Evolutionary conservation across 2,797 vertebrate genomes (phyloP).

Genomic region (Manis pentadactyla): DNA sequence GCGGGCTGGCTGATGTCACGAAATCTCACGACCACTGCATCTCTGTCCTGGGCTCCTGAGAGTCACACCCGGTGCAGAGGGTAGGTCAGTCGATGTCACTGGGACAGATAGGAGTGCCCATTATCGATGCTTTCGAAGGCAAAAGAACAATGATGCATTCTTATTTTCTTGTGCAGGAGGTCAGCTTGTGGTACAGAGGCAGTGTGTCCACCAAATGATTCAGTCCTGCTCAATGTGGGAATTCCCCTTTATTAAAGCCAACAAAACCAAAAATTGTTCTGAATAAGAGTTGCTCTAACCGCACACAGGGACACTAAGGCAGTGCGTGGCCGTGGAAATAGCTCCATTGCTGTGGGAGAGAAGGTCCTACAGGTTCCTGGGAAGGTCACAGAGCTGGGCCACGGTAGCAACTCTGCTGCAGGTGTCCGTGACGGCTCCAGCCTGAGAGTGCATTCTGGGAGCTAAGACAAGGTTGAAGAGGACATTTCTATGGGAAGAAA

Average conservation of each 20-base stretch:
- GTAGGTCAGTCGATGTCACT: neutral
- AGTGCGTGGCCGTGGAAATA: neutral
- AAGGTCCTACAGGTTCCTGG: neutral
- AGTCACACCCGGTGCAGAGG: neutral
- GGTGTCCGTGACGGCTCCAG: neutral
- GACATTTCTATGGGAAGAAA: neutral
- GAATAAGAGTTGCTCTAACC: neutral
- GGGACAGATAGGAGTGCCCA: neutral
- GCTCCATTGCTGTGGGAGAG: neutral
- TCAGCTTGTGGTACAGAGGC: no score
- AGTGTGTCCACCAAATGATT: neutral
- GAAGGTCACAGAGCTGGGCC: neutral
- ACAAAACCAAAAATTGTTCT: neutral
- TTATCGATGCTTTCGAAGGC: neutral
- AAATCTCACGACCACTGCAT: neutral
- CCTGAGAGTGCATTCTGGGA: neutral
- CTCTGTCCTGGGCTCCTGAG: neutral
- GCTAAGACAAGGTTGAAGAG: neutral
- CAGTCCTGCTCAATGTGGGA: neutral
- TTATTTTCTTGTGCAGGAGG: neutral
- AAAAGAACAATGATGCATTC: neutral
- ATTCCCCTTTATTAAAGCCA: neutral
- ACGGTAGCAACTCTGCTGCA: fast-evolving
- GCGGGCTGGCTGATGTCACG: no score
- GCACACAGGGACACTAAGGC: neutral